These are phyloP conservation scores for Pelagia noctiluca DNA, from an alignment of 30 jellyfish, hydroid and myxozoan genomes.

Conservation along the genomic window DNA sequence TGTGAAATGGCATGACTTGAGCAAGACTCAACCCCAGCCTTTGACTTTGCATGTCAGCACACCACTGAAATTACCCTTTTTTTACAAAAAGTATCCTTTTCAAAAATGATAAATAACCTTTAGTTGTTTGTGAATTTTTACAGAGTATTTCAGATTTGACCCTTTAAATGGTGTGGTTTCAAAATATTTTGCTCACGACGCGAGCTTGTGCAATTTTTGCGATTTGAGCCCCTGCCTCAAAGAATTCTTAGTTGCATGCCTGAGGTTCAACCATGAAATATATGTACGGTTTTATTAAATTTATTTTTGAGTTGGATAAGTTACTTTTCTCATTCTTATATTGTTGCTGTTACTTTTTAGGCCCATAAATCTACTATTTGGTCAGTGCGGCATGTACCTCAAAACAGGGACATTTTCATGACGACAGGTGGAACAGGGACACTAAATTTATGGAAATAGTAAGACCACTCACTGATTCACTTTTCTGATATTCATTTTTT, in stretches of 20 bases:
- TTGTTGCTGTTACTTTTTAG: slow-evolving; percentile 23
- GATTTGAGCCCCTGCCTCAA: not conserved
- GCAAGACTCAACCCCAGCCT: no score
- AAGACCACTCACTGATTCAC: slow-evolving; percentile 9
- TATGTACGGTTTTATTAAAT: no score
- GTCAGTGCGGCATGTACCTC: slow-evolving; percentile 97
- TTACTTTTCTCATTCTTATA: not conserved
- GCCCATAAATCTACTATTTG: slow-evolving; percentile 97
- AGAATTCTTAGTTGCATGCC: not conserved
- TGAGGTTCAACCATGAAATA: not conserved
- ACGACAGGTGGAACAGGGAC: slow-evolving; percentile 98
- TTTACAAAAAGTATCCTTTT: no score
- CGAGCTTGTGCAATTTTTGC: not conserved
- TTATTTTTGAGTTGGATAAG: not conserved
- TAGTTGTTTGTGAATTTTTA: no score
- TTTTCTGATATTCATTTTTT: not conserved
- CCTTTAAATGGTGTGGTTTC: no score
- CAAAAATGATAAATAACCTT: no score
- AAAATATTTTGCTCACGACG: no score
- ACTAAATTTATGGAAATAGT: slow-evolving; percentile 92
- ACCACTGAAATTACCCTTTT: no score
- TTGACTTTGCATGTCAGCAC: no score
- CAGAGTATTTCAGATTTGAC: no score
- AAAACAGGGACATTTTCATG: slow-evolving; percentile 90
- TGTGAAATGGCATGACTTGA: no score